Evolutionary conservation across 1,140 invertebrate species (phyloP).

Genomic region (Drosophila kurseongensis): DNA sequence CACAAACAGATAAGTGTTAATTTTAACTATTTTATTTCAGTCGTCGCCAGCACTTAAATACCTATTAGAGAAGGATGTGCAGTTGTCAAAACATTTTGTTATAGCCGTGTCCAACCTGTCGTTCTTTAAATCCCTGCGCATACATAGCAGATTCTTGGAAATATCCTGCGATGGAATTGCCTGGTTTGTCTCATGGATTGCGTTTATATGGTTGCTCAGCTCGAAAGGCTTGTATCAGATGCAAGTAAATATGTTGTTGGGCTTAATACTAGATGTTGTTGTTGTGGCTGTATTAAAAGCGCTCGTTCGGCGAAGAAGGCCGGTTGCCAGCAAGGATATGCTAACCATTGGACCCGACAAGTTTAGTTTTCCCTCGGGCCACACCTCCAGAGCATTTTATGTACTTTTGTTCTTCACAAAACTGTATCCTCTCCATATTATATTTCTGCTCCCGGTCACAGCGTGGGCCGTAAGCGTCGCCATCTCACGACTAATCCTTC

Average conservation of each 20-base stretch:
- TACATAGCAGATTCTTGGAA: slow-evolving; percentile 89
- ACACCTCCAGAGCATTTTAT: slow-evolving; percentile 94
- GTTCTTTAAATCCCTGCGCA: slow-evolving; percentile 86
- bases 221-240: slow-evolving; percentile 90
- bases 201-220: slow-evolving; percentile 88
- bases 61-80: slow-evolving; percentile 87
- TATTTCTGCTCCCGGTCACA: slow-evolving; percentile 88
- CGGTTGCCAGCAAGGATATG: slow-evolving; percentile 89
- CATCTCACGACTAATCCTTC: slow-evolving; percentile 89
- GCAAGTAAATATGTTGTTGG: slow-evolving; percentile 93
- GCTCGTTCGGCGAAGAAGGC: slow-evolving; percentile 90
- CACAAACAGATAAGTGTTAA: slow-evolving; percentile 3
- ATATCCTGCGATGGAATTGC: slow-evolving; percentile 95
- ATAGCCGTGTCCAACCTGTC: slow-evolving; percentile 86
- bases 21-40: slow-evolving; percentile 9
- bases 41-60: slow-evolving; percentile 30
- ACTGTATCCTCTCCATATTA: slow-evolving; percentile 87
- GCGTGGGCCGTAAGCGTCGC: slow-evolving; percentile 91
- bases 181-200: slow-evolving; percentile 91
- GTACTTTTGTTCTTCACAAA: slow-evolving; percentile 90
- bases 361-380: slow-evolving; percentile 98
- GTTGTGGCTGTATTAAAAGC: slow-evolving; percentile 93
- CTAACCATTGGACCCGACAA: slow-evolving; percentile 90
- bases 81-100: slow-evolving; percentile 88
- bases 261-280: slow-evolving; percentile 94